These are phyloP conservation scores for Micromys minutus DNA, from an alignment of 2,113 vertebrate genomes.

Conservation along the genomic window DNA sequence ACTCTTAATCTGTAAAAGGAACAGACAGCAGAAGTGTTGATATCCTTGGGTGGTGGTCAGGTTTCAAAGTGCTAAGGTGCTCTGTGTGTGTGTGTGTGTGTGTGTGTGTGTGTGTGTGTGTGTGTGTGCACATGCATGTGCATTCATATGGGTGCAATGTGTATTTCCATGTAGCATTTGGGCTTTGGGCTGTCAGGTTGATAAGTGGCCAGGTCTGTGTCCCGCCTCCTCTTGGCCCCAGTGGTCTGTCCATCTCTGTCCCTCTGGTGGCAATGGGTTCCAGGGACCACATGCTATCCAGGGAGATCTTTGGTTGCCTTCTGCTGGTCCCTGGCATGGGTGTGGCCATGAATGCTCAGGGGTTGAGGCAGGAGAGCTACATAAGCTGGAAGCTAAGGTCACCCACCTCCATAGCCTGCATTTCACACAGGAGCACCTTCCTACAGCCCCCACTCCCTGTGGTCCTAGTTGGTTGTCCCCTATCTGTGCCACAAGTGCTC, in stretches of 20 bases:
- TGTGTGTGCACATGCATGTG: neutral
- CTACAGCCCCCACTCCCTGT: accelerated
- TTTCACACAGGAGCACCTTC: neutral
- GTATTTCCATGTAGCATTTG: neutral
- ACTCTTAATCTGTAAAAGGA: neutral
- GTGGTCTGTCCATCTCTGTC: accelerated
- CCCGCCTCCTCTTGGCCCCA: too few relatives aligned
- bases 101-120: neutral
- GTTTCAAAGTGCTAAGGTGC: too few relatives aligned
- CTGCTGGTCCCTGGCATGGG: neutral
- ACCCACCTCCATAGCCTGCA: neutral
- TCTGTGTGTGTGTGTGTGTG: neutral
- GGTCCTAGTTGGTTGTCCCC: neutral
- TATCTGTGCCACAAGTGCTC: neutral
- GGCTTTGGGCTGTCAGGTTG: neutral
- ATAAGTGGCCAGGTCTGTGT: accelerated
- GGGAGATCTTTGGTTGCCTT: neutral
- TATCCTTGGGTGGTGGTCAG: accelerated
- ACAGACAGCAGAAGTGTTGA: neutral
- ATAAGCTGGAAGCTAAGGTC: neutral
- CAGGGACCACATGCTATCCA: accelerated
- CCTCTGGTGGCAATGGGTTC: accelerated
- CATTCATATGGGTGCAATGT: too few relatives aligned
- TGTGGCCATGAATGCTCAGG: neutral
- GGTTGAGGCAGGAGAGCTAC: neutral